These are phyloP conservation scores for Nesometra sesokonis DNA, from an alignment of 35 echinoderm and acorn worm species.

Conservation along the genomic window DNA sequence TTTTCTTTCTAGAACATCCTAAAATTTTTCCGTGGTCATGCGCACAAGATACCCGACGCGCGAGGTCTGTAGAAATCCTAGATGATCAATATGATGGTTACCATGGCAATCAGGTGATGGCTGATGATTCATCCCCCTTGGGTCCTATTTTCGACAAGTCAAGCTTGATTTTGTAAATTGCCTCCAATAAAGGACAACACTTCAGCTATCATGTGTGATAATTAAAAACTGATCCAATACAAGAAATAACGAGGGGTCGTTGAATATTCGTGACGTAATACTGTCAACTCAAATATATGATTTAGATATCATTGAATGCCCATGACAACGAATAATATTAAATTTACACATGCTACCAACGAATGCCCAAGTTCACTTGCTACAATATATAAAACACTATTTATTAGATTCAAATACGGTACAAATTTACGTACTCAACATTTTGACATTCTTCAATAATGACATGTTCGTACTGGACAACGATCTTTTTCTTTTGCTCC, in stretches of 20 bases:
- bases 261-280: neutral
- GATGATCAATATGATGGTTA: neutral
- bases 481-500: too few species aligned
- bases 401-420: too few species aligned
- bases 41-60: too few species aligned
- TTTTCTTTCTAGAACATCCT: too few species aligned
- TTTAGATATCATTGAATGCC: too few species aligned
- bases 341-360: too few species aligned
- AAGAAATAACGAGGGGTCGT: neutral
- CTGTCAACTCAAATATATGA: too few species aligned
- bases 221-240: neutral
- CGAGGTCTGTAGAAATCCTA: too few species aligned
- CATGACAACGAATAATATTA: neutral
- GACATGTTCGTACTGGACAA: too few species aligned
- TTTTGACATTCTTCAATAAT: too few species aligned
- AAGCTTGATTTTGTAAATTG: neutral
- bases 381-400: neutral
- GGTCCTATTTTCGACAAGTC: neutral
- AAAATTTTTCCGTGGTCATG: too few species aligned
- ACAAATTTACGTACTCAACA: too few species aligned
- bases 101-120: neutral
- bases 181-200: neutral
- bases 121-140: neutral
- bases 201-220: neutral
- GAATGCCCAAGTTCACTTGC: neutral